phyloP scores from a whole-genome alignment of 2,888 invertebrate genomes.

The Amaurobius ferox region DNA sequence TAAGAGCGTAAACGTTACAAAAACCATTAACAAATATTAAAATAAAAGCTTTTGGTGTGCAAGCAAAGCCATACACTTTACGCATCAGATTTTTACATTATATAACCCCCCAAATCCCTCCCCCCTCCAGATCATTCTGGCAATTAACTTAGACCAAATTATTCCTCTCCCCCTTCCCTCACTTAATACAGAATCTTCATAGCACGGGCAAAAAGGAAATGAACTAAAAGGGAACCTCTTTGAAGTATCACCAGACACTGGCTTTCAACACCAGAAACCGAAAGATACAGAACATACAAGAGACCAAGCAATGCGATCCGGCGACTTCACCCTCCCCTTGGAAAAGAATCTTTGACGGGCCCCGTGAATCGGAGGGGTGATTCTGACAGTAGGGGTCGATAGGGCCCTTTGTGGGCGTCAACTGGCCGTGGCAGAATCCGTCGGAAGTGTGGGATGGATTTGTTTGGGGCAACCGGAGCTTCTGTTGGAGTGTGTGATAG shows the following conservation, averaged over 20 bases:
- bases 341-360: constrained; percentile 1
- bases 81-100: too few species aligned
- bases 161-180: background rate
- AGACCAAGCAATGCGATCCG: constrained; percentile 39
- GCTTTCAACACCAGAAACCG: constrained; percentile 55
- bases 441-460: constrained; percentile 56
- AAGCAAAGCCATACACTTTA: too few species aligned
- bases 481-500: constrained; percentile 3
- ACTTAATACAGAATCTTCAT: too few species aligned
- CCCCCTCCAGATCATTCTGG: too few species aligned
- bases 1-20: too few species aligned
- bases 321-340: background rate
- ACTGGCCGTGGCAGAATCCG: constrained; percentile 62
- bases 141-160: too few species aligned
- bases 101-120: too few species aligned
- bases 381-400: background rate
- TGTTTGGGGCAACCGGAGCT: constrained; percentile 34
- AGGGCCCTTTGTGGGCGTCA: constrained; percentile 51
- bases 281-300: constrained; percentile 49
- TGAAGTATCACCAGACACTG: background rate
- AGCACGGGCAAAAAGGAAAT: background rate
- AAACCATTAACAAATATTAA: too few species aligned
- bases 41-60: too few species aligned
- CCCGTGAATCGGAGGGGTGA: constrained; percentile 3
- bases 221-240: background rate